A percentile compares a stretch with the other conserved stretches of the same genome.
These are phyloP conservation scores for Xenopus petersii DNA, from an alignment of 2,797 vertebrate species.

Conservation along the genomic window DNA sequence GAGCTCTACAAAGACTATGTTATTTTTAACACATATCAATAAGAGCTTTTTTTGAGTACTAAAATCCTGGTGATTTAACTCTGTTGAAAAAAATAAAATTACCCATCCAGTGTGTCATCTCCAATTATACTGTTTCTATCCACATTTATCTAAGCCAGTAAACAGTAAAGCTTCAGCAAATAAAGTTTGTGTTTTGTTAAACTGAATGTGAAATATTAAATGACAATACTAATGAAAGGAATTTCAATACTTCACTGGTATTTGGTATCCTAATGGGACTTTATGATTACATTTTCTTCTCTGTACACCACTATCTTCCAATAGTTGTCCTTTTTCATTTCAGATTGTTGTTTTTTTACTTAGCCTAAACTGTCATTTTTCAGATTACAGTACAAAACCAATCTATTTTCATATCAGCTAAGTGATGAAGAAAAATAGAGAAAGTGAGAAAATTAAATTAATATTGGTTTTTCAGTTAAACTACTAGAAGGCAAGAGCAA, in stretches of 20 bases:
- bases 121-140: conserved; percentile 64
- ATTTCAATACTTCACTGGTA: conserved; percentile 48
- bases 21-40: background rate
- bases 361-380: conserved; percentile 36
- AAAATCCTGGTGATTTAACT: conserved; percentile 49
- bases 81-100: conserved; percentile 53
- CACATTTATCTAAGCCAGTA: conserved; percentile 57
- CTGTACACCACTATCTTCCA: conserved; percentile 47
- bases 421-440: conserved; percentile 16
- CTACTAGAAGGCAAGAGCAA: background rate
- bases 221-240: conserved; percentile 53
- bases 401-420: conserved; percentile 30
- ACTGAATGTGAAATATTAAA: conserved; percentile 62
- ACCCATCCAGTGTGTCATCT: conserved; percentile 59
- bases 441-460: conserved; percentile 30
- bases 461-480: conserved; percentile 11
- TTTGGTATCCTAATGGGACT: conserved; percentile 44
- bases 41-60: background rate
- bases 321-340: conserved; percentile 46
- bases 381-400: conserved; percentile 24
- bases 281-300: conserved; percentile 42
- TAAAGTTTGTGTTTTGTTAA: conserved; percentile 53
- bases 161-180: conserved; percentile 59
- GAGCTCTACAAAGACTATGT: background rate
- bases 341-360: conserved; percentile 22